Base-by-base conservation (phyloP, 1,140 invertebrate species). In the Anadara kagoshimensis region DNA sequence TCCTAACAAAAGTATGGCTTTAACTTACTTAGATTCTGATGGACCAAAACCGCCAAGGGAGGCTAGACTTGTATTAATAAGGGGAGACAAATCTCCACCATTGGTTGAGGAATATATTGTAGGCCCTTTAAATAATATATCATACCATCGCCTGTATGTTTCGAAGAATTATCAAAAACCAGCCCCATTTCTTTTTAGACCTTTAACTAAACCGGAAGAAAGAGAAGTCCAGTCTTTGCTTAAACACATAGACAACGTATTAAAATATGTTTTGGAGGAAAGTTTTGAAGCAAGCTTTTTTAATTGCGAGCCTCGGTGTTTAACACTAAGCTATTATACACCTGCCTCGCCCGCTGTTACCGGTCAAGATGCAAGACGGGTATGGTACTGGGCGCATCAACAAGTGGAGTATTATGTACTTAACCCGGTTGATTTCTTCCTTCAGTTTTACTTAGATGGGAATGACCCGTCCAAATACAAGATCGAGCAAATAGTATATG, bases 21-120 rank as follows among this genome's bases (percentile, higher is more conserved):
- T 85, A 16, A 36, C 67, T 0, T 76, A 69, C 56, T 54, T 85
- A n/a, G 74, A 83, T 47, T 14, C 0, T 29, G 36, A 62, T 2
- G 26, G 58, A 1, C 56, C 47, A 12, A 66, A 71, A 43, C 84
- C 85, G 11, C 59, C 64, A 1, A 77, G 85, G 11, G 75, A 83
- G 57, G 86, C 84, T 1, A 75, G 70, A 49, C 82, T 80, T 22
- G 73, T 82, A 1, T 44, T 87, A 8, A 66, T 81, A 22, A 67
- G 76, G 7, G 73, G 78, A n/a, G 68, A 76, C 26, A 36, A 58
- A 26, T 22, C 59, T 3, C 64, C 73, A 0, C 78, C 79, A 0
- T 63, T 70, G 10, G 63, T 85, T 5, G 75, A 83, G 45, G 84
- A 87, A 61, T 82, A 81, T 64, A 67, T 84, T 1, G 76, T 87